Base-by-base conservation (phyloP, 2,797 vertebrate genomes). In the Gorsachius magnificus region DNA sequence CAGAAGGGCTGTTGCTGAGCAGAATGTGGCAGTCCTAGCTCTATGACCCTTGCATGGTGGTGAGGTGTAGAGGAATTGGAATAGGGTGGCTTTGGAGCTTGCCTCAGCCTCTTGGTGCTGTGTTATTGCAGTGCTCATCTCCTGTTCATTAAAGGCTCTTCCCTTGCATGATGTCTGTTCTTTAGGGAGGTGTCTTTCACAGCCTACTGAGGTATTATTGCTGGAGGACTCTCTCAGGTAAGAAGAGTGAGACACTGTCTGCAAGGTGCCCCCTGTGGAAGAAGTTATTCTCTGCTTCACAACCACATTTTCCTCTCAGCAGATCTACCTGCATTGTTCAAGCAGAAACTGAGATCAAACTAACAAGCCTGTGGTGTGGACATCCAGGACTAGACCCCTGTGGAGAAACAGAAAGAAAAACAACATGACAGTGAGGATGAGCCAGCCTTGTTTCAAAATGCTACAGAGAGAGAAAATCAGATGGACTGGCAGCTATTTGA, bases 361-460 rank as follows among this genome's bases (percentile, higher is more conserved):
- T 69, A 75, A 25, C 24, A 83, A 33, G 6, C 70, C 28, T 64
- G 15, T 63, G 28, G 29, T 26, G 18, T 28, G n/a, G 53, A 58
- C 28, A 84, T 35, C 29, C 63, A 89, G 65, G 36, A 87, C 33
- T 35, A 76, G 36, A 87, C 36, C 26, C 28, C 74, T 84, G 81
- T 50, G 82, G 81, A 94, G 61, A 92, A 90, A 90, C 5, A 83
- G 69, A 80, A 87, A 87, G 77, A 53, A 60, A 90, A 90, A 51
- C 36, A 93, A 85, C 21, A 76, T 72, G 61, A 81, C 69, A 93
- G 36, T 33, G 15, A 79, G 51, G 43, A 76, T 72, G 24, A 90
- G 8, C 20, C 41, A 89, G 33, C 10, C 33, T 61, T 57, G 51
- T 69, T 94, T 94, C 74, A 69, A 78, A 84, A 87, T 33, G 29